Evolutionary conservation across 1,140 invertebrate genomes (phyloP).

Genomic region (Micrasema longulum): DNA sequence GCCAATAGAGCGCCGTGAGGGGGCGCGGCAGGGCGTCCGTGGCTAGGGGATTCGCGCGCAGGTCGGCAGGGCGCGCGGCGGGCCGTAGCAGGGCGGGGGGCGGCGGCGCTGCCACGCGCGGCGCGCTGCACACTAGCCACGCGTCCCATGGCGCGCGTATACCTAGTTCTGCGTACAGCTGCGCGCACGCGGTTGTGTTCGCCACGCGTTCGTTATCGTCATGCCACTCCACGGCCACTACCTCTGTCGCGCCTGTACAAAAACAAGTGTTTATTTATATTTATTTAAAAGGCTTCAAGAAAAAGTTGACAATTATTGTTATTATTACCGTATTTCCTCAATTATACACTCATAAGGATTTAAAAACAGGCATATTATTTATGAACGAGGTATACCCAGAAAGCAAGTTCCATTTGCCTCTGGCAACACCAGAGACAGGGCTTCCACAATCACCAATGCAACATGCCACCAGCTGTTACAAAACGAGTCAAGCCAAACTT

Average conservation of each 20-base stretch:
- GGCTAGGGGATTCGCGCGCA: slow-evolving; percentile 34
- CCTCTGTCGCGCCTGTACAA: slow-evolving; percentile 45
- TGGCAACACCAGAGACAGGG: too few species aligned
- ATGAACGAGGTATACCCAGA: too few species aligned
- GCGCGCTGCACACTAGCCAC: slow-evolving; percentile 41
- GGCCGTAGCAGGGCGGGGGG: slow-evolving; percentile 1
- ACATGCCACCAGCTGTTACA: too few species aligned
- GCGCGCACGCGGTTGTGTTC: slow-evolving; percentile 37
- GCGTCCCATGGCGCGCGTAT: slow-evolving; percentile 42
- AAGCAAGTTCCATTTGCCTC: background rate
- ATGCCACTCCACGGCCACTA: slow-evolving; percentile 49
- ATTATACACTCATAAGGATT: too few species aligned
- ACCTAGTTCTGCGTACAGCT: slow-evolving; percentile 34
- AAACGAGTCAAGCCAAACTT: too few species aligned
- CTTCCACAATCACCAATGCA: too few species aligned
- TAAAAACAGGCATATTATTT: too few species aligned
- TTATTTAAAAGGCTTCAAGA: too few species aligned
- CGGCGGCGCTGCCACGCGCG: slow-evolving; percentile 15
- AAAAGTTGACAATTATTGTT: too few species aligned
- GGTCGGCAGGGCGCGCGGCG: slow-evolving; percentile 23
- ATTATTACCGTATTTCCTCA: too few species aligned
- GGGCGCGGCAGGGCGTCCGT: slow-evolving; percentile 38
- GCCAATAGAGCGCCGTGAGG: slow-evolving; percentile 45
- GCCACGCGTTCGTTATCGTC: slow-evolving; percentile 41
- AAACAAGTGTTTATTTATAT: too few species aligned